A percentile compares a stretch with the other conserved stretches of the same genome.
Conservation (phyloP, 2,888 invertebrate species). For the Drosophila longiperda region DNA sequence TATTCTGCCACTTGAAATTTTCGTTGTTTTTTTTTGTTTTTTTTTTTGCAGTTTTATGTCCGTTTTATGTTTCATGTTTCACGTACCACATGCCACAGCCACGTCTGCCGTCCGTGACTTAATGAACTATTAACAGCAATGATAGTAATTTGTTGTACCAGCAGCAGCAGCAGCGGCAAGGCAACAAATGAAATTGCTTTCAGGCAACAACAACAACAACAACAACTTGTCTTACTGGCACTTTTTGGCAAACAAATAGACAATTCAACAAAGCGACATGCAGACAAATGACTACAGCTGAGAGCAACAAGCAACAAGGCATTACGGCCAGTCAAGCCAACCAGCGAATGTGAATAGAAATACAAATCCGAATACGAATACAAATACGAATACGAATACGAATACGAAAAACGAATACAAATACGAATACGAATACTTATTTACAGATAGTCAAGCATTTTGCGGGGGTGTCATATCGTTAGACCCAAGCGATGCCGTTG, state of each 20-base stretch:
- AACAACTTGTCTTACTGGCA: constrained; percentile 78
- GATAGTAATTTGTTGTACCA: constrained; percentile 77
- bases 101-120: constrained; percentile 75
- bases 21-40: constrained; percentile 15
- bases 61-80: constrained; percentile 67
- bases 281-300: constrained; percentile 75
- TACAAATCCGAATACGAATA: constrained; percentile 11
- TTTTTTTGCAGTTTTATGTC: constrained; percentile 46
- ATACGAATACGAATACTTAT: constrained; percentile 40
- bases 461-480: constrained; percentile 68
- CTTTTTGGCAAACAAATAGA: constrained; percentile 80
- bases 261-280: constrained; percentile 79
- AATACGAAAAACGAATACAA: constrained; percentile 10
- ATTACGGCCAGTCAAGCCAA: constrained; percentile 3
- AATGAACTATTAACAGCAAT: constrained; percentile 80
- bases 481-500: constrained; percentile 47
- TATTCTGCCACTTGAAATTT: constrained; percentile 76
- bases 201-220: constrained; percentile 51
- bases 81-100: constrained; percentile 59
- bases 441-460: constrained; percentile 52
- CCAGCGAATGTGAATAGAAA: constrained; percentile 8
- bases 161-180: constrained; percentile 45
- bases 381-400: constrained; percentile 13
- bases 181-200: constrained; percentile 74
- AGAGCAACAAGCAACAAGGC: constrained; percentile 35